Percentiles rank a stretch among this genome's conserved stretches.
Evolutionary conservation across 2,113 vertebrate genomes (phyloP).

Genomic region (Oplegnathus fasciatus): DNA sequence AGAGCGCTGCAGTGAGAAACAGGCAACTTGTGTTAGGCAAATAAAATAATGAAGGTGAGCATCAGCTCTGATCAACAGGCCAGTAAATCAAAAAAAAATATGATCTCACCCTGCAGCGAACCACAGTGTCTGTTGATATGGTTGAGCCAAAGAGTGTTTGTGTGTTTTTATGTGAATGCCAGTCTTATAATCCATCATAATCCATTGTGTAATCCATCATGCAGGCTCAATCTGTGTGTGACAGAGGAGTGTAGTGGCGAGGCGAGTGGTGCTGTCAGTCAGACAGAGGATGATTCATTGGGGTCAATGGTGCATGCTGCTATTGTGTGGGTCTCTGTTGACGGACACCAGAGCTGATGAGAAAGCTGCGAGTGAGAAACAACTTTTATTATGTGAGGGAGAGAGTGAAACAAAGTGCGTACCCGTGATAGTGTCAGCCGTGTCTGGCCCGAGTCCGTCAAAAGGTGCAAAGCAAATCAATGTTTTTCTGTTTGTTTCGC

Average conservation of each 20-base stretch:
- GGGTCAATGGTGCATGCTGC: constrained; percentile 56
- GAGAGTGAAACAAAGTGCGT: neutral
- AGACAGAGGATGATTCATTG: constrained; percentile 55
- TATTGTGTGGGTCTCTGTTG: constrained; percentile 42
- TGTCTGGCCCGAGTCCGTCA: constrained; percentile 9
- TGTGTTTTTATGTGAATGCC: constrained; percentile 41
- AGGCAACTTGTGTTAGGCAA: constrained; percentile 25
- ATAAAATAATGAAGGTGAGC: constrained; percentile 30
- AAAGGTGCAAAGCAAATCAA: constrained; percentile 3
- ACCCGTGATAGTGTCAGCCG: constrained; percentile 1
- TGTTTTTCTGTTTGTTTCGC: constrained; percentile 17
- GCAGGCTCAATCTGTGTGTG: constrained; percentile 65
- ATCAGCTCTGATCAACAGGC: constrained; percentile 12
- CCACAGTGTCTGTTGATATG: constrained; percentile 33
- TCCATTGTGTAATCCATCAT: constrained; percentile 72
- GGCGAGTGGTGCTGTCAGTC: constrained; percentile 57
- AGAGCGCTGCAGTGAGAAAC: constrained; percentile 20
- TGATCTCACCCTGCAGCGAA: constrained; percentile 29
- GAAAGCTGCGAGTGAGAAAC: constrained; percentile 24
- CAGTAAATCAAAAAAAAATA: constrained; percentile 6
- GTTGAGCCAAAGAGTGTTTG: constrained; percentile 28
- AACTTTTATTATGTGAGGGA: constrained; percentile 29
- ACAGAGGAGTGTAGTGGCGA: constrained; percentile 44
- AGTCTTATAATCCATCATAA: constrained; percentile 71
- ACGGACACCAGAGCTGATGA: constrained; percentile 23